phyloP scores from a whole-genome alignment of 2,113 vertebrate genomes.

The Puffinus mauretanicus region DNA sequence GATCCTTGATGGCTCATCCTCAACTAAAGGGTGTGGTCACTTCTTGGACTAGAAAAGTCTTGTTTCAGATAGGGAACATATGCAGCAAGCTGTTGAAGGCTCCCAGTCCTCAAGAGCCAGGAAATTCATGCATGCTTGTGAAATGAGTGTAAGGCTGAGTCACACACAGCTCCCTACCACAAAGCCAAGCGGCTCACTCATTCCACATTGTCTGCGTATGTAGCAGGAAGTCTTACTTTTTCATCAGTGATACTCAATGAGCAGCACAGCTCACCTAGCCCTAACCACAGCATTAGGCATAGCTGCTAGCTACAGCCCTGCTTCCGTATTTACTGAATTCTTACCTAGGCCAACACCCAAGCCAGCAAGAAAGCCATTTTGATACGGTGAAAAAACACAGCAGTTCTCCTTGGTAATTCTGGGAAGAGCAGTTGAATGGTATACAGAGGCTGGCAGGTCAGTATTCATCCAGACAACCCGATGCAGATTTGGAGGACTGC shows the following conservation, averaged over 20 bases:
- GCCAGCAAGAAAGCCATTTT: neutral
- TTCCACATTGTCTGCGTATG: neutral
- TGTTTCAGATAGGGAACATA: neutral
- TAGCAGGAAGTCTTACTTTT: neutral
- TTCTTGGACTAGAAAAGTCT: neutral
- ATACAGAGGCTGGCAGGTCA: neutral
- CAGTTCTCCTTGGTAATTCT: neutral
- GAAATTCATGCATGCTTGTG: conserved; percentile 7
- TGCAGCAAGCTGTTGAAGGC: neutral
- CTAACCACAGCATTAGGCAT: neutral
- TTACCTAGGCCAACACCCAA: neutral
- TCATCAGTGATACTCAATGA: neutral
- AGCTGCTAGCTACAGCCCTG: neutral
- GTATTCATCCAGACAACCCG: neutral
- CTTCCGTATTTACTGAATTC: neutral
- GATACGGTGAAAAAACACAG: neutral
- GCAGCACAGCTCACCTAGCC: neutral
- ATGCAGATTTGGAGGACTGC: neutral
- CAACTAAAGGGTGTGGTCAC: neutral
- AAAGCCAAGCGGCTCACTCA: neutral
- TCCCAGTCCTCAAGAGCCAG: neutral
- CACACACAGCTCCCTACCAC: neutral
- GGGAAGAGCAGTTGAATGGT: neutral
- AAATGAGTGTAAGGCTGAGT: neutral
- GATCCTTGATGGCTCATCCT: neutral